Evolutionary conservation across 1,140 invertebrate species (phyloP).

Genomic region (Ostrea denselamellosa): DNA sequence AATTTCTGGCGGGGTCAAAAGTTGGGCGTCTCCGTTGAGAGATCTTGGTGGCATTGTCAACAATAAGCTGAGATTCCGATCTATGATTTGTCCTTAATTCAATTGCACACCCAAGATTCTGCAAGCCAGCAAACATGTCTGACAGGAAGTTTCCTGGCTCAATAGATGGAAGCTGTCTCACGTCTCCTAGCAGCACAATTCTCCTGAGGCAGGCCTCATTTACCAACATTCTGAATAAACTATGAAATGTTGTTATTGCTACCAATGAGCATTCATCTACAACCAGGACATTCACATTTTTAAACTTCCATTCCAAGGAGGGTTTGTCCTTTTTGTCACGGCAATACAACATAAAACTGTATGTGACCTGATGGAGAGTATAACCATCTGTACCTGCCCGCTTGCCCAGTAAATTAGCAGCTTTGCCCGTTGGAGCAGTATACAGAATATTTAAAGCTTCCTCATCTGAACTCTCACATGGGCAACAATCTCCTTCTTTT

Average conservation of each 20-base stretch:
- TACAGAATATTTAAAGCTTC: conserved; percentile 40
- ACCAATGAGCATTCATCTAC: conserved; percentile 76
- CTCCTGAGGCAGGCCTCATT: conserved; percentile 64
- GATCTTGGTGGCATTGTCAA: conserved; percentile 73
- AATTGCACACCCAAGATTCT: conserved; percentile 59
- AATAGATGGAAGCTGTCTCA: conserved; percentile 75
- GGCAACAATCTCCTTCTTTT: background rate
- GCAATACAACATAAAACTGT: conserved; percentile 63
- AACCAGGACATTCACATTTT: conserved; percentile 65
- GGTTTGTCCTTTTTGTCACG: conserved; percentile 41
- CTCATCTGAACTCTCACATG: background rate
- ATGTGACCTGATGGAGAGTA: conserved; percentile 74
- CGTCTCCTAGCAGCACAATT: conserved; percentile 73
- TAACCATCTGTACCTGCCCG: conserved; percentile 65
- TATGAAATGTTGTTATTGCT: conserved; percentile 71
- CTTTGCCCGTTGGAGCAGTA: conserved; percentile 75
- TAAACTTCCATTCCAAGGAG: conserved; percentile 65
- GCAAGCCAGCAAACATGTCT: conserved; percentile 63
- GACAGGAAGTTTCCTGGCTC: conserved; percentile 75
- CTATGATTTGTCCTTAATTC: conserved; percentile 73
- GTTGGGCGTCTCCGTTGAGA: conserved; percentile 60
- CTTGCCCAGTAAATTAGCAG: conserved; percentile 73
- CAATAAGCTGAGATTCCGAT: conserved; percentile 72
- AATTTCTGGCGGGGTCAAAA: conserved; percentile 64
- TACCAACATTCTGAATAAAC: conserved; percentile 67